Evolutionary conservation across 2,797 vertebrate genomes (phyloP).

Genomic region (Crotalus adamanteus): DNA sequence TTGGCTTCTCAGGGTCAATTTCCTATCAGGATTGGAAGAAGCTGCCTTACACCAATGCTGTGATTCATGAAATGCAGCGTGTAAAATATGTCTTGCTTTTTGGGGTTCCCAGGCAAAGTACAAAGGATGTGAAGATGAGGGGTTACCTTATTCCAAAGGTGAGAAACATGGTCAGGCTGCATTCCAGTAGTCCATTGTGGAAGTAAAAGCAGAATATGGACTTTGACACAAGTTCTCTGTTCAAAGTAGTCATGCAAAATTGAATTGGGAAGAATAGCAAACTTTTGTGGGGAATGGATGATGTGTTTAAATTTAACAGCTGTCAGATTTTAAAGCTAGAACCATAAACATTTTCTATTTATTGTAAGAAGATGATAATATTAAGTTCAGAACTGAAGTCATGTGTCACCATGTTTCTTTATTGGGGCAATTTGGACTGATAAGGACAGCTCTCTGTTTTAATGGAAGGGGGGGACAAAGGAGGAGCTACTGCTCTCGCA

Average conservation of each 20-base stretch:
- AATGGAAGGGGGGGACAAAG: background rate
- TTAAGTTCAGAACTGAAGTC: background rate
- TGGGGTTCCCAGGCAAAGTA: background rate
- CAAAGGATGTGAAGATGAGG: background rate
- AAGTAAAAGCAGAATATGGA: no score
- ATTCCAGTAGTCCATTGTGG: background rate
- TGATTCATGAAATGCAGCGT: background rate
- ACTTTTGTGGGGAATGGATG: background rate
- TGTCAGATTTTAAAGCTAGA: background rate
- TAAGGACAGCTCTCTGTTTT: background rate
- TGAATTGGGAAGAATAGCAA: background rate
- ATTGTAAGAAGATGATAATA: background rate
- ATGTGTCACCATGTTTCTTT: background rate
- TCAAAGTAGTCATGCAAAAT: no score
- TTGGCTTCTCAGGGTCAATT: background rate
- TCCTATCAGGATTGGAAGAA: background rate
- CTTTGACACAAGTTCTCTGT: no score
- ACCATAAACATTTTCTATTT: background rate
- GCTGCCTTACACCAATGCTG: background rate
- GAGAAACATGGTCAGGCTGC: background rate
- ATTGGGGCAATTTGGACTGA: no score
- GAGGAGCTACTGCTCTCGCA: background rate
- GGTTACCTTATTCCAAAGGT: constrained; percentile 9
- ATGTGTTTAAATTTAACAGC: background rate
- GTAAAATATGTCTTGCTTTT: background rate